phyloP scores from a whole-genome alignment of 2,797 vertebrate genomes.

The Coregonus ussuriensis region DNA sequence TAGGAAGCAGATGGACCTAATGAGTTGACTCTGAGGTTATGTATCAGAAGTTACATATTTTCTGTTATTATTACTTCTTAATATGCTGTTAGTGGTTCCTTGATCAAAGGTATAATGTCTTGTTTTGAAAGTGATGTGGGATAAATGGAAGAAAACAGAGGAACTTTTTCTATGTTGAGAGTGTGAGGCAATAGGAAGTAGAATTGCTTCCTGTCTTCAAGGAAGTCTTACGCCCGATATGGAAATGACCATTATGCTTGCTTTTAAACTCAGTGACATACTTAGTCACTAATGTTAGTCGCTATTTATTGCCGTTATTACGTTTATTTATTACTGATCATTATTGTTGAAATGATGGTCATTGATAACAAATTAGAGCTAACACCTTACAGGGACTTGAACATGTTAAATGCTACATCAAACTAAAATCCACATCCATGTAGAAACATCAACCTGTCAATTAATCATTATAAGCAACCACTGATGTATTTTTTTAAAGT shows the following conservation, averaged over 20 bases:
- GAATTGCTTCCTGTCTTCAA: conserved; percentile 16
- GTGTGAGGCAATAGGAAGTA: not conserved
- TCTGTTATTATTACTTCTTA: conserved; percentile 4
- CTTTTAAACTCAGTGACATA: conserved; percentile 29
- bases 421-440: too few species aligned
- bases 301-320: conserved; percentile 52
- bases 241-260: conserved; percentile 49
- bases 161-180: conserved; percentile 19
- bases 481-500: too few species aligned
- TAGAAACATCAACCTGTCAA: too few species aligned
- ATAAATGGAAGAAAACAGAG: not conserved
- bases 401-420: too few species aligned
- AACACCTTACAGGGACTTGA: too few species aligned
- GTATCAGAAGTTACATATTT: conserved; percentile 23
- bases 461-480: too few species aligned
- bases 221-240: conserved; percentile 38
- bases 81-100: not conserved
- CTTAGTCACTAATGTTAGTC: conserved; percentile 43
- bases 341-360: conserved; percentile 35
- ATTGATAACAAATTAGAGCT: conserved; percentile 27
- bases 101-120: conserved; percentile 2
- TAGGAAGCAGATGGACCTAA: conserved; percentile 45
- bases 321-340: conserved; percentile 44
- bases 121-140: conserved; percentile 1
- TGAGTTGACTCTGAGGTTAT: conserved; percentile 41